phyloP scores from a whole-genome alignment of 2,888 invertebrate species.

The Lepetodrilus schrolli region DNA sequence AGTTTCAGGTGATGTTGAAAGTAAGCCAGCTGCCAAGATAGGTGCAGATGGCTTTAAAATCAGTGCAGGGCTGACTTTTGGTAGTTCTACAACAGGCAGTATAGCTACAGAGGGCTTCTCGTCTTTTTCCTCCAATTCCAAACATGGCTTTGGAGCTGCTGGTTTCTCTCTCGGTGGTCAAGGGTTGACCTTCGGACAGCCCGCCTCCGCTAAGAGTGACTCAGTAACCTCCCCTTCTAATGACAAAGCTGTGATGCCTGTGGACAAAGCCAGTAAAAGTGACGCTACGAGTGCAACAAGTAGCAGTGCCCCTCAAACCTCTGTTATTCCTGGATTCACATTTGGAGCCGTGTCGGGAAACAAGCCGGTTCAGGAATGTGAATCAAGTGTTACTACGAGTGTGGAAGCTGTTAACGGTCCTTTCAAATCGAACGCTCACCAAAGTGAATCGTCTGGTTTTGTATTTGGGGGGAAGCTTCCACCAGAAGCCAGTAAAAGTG shows the following conservation, averaged over 20 bases:
- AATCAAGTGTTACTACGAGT: conserved; percentile 16
- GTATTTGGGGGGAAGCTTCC: conserved; percentile 8
- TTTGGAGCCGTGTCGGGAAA: conserved; percentile 33
- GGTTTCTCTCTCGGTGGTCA: conserved; percentile 30
- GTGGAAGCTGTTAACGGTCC: conserved; percentile 24
- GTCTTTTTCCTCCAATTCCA: conserved; percentile 20
- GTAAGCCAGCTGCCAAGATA: neutral
- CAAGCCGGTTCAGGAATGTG: conserved; percentile 14
- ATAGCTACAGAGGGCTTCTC: conserved; percentile 26
- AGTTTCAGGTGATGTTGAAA: neutral
- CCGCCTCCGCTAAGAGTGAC: neutral
- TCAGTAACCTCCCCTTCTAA: neutral
- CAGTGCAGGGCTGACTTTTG: neutral
- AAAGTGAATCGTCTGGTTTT: neutral
- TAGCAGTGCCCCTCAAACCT: neutral
- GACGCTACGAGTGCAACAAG: neutral
- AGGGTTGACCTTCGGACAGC: neutral
- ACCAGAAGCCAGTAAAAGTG: neutral
- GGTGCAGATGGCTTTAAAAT: neutral
- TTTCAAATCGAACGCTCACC: neutral
- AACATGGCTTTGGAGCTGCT: neutral
- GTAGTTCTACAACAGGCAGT: neutral
- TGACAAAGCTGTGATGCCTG: neutral
- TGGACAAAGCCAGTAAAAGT: neutral
- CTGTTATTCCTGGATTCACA: conserved; percentile 34